Evolutionary conservation across 2,888 invertebrate genomes (phyloP).

Genomic region (Salticus scenicus): DNA sequence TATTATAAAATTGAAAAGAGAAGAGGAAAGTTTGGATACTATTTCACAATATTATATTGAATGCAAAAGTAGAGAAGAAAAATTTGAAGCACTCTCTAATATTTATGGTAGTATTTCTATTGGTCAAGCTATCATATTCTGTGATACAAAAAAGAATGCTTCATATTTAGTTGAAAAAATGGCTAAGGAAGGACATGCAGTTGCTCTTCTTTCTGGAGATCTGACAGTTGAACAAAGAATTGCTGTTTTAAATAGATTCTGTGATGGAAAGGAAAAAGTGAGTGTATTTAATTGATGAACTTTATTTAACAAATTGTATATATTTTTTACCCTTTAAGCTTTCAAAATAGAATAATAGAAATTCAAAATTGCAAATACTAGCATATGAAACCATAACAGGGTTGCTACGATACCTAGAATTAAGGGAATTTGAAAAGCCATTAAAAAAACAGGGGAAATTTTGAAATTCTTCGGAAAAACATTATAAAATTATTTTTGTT

Average conservation of each 20-base stretch:
- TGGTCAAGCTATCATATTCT: constrained; percentile 98
- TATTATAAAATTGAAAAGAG: constrained; percentile 81
- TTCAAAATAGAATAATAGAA: too few relatives aligned
- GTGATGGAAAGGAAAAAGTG: constrained; percentile 93
- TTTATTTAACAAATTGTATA: neutral
- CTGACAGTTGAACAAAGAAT: constrained; percentile 95
- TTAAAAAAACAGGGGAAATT: too few relatives aligned
- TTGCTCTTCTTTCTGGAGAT: constrained; percentile 94
- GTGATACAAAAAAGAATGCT: constrained; percentile 76
- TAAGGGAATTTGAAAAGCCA: too few relatives aligned
- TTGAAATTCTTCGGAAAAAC: too few relatives aligned
- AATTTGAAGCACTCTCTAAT: constrained; percentile 94
- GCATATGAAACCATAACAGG: too few relatives aligned
- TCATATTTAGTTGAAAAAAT: constrained; percentile 87
- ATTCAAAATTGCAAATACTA: too few relatives aligned
- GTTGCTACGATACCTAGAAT: too few relatives aligned
- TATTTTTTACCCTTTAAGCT: neutral
- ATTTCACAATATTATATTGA: constrained; percentile 97
- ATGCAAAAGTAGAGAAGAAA: constrained; percentile 88
- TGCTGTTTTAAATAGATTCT: constrained; percentile 90
- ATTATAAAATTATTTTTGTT: too few relatives aligned
- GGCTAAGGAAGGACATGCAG: constrained; percentile 90
- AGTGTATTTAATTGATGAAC: too few relatives aligned
- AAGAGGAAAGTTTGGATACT: constrained; percentile 96
- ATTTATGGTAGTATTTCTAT: constrained; percentile 97